Conservation (phyloP, 2,113 vertebrate species). For the Ramphastos sulfuratus region DNA sequence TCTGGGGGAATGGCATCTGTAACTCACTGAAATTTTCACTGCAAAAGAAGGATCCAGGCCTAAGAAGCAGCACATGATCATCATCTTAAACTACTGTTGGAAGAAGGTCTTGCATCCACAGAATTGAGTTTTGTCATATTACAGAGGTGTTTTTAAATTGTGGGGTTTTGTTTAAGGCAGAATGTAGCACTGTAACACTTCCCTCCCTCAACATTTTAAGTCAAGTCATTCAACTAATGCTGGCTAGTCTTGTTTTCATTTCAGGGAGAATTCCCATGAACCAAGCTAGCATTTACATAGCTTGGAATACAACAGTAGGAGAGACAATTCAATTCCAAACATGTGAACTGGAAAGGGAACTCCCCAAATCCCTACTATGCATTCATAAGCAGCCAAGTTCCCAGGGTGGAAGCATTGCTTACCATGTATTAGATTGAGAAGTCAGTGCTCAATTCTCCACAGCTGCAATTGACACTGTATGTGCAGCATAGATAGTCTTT, state of each 20-base stretch:
- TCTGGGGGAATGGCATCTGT: too few relatives aligned
- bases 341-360: not conserved
- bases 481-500: not conserved
- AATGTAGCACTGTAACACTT: not conserved
- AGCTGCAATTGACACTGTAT: not conserved
- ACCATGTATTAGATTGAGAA: not conserved
- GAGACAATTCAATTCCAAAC: not conserved
- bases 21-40: not conserved
- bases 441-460: not conserved
- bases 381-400: not conserved
- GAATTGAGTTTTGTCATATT: not conserved
- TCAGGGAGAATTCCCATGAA: not conserved
- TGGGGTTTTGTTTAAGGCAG: not conserved
- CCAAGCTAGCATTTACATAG: not conserved
- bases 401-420: not conserved
- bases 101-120: not conserved
- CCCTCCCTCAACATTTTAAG: not conserved
- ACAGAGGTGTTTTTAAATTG: rapidly evolving
- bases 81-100: not conserved
- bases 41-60: not conserved
- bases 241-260: not conserved
- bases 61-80: not conserved
- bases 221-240: not conserved
- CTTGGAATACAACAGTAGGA: not conserved
- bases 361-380: rapidly evolving